These are phyloP conservation scores for Anniella stebbinsi DNA, from an alignment of 2,797 vertebrate genomes.

Conservation along the genomic window DNA sequence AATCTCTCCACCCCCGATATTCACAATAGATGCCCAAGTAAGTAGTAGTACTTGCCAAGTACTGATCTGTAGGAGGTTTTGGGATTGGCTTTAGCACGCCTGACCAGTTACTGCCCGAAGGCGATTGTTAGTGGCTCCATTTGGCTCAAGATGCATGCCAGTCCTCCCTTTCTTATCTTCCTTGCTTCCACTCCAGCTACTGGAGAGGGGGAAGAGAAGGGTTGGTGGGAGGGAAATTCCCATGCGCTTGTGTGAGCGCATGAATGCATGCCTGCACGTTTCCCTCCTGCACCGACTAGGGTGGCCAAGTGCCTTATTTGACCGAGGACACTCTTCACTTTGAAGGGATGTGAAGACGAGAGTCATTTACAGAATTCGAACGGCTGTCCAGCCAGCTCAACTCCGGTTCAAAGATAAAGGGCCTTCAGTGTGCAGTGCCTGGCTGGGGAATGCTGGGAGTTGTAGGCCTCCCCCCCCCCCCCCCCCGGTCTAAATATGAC, in stretches of 20 bases:
- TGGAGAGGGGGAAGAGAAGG: background rate
- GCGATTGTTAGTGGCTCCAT: conserved; percentile 6
- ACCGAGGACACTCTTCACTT: too few relatives aligned
- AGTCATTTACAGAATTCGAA: too few relatives aligned
- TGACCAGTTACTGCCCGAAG: background rate
- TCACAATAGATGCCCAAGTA: background rate
- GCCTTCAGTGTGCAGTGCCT: too few relatives aligned
- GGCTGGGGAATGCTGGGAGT: too few relatives aligned
- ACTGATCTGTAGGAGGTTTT: background rate
- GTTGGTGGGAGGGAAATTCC: background rate
- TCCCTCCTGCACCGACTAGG: background rate
- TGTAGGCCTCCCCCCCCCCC: too few relatives aligned
- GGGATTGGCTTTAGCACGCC: background rate
- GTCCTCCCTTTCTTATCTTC: background rate
- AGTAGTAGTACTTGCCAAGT: background rate
- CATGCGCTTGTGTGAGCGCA: background rate
- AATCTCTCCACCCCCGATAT: background rate
- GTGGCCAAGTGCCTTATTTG: background rate
- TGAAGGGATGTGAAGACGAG: too few relatives aligned
- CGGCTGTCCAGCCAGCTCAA: too few relatives aligned
- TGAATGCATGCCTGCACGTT: background rate
- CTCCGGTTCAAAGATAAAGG: too few relatives aligned
- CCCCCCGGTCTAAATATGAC: background rate
- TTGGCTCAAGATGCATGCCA: background rate
- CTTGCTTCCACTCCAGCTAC: background rate